Evolutionary conservation across 1,140 invertebrate genomes (phyloP).

Genomic region (Mya arenaria): DNA sequence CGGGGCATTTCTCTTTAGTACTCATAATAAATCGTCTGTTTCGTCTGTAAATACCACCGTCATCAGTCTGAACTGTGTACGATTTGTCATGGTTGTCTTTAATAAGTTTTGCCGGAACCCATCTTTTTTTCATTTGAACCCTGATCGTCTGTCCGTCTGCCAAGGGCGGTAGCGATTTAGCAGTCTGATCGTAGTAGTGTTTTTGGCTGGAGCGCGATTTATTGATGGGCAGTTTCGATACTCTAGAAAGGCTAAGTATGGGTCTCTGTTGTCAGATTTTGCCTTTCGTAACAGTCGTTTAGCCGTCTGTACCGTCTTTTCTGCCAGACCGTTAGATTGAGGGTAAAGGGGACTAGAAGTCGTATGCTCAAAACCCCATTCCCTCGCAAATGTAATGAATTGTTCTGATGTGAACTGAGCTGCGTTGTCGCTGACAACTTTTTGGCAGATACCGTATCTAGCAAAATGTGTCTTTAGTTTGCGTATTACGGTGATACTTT

Average conservation of each 20-base stretch:
- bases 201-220: background rate
- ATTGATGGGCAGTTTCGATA: background rate
- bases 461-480: slow-evolving; percentile 53
- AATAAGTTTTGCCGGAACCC: too few relatives aligned
- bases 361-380: slow-evolving; percentile 53
- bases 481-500: slow-evolving; percentile 42
- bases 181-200: too few relatives aligned
- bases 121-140: too few relatives aligned
- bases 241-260: background rate
- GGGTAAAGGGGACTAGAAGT: background rate
- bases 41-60: too few relatives aligned
- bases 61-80: too few relatives aligned
- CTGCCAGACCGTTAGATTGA: slow-evolving; percentile 5
- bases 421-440: slow-evolving; percentile 57
- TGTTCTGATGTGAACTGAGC: slow-evolving; percentile 45
- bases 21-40: too few relatives aligned
- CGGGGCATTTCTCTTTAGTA: too few relatives aligned
- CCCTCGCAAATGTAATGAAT: slow-evolving; percentile 41
- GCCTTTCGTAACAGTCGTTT: slow-evolving; percentile 32
- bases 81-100: too few relatives aligned
- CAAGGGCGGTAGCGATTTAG: too few relatives aligned
- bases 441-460: slow-evolving; percentile 52
- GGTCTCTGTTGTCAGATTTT: slow-evolving; percentile 12
- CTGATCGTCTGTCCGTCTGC: too few relatives aligned
- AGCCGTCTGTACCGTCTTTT: slow-evolving; percentile 2